Percentiles rank a stretch among this genome's conserved stretches.
Conservation (phyloP, 2,888 invertebrate genomes). For the Hymenopus coronatus region DNA sequence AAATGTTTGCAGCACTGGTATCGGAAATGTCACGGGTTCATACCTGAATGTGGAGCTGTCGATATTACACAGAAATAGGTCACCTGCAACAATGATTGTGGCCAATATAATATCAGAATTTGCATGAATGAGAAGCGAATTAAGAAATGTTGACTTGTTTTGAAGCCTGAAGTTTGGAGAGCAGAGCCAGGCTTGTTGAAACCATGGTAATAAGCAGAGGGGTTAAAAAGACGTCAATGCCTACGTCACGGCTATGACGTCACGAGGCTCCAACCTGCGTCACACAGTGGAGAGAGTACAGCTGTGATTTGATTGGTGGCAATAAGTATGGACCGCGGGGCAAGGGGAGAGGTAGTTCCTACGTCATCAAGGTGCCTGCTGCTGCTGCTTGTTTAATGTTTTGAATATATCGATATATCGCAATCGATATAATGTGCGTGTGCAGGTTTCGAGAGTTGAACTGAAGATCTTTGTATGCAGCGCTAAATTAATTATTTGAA, state of each 20-base stretch:
- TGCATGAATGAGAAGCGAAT: neutral
- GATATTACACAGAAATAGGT: neutral
- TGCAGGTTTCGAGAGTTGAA: no score
- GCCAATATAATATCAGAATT: neutral
- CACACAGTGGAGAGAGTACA: neutral
- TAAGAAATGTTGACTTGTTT: conserved; percentile 31
- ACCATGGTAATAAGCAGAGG: conserved; percentile 51
- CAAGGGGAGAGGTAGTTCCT: neutral
- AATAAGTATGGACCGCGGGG: neutral
- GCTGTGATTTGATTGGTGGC: conserved; percentile 2
- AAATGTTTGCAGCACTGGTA: neutral
- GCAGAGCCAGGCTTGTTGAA: neutral
- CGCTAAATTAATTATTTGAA: no score
- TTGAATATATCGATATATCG: neutral
- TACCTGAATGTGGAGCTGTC: neutral
- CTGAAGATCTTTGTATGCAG: no score
- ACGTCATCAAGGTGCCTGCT: neutral
- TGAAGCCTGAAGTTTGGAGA: neutral
- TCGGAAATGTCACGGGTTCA: neutral
- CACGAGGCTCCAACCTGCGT: conserved; percentile 26
- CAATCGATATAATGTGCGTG: neutral
- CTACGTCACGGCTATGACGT: conserved; percentile 46
- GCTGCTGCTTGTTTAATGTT: neutral
- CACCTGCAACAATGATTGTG: no score
- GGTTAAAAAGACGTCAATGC: conserved; percentile 49